A percentile compares a stretch with the other conserved stretches of the same genome.
Evolutionary conservation across 2,113 vertebrate genomes (phyloP).

Genomic region (Mobula hypostoma): DNA sequence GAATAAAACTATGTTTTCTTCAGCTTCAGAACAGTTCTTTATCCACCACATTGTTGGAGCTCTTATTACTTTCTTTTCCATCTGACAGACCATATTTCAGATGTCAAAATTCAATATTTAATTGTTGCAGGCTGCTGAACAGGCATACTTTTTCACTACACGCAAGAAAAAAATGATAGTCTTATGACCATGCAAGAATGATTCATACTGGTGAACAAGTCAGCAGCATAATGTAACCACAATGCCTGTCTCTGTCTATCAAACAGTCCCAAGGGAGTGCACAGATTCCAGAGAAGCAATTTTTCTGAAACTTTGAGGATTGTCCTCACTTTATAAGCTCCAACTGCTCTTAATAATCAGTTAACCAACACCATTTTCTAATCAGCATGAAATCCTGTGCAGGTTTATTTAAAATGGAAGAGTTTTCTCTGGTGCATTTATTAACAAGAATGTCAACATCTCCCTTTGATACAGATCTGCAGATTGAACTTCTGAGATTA

Average conservation of each 20-base stretch:
- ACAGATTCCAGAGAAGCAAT: background rate
- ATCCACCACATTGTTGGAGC: background rate
- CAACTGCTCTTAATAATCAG: background rate
- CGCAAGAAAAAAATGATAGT: background rate
- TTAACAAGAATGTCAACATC: background rate
- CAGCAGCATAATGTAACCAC: background rate
- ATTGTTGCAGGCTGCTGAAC: conserved; percentile 28
- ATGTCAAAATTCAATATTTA: conserved; percentile 5
- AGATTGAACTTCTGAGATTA: background rate
- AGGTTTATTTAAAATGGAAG: background rate
- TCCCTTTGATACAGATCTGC: background rate
- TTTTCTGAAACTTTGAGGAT: background rate
- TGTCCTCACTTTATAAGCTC: background rate
- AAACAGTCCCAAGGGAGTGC: background rate
- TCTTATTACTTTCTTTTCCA: background rate
- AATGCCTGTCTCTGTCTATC: background rate
- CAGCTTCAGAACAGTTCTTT: background rate
- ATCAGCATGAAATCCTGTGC: background rate
- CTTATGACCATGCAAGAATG: conserved; percentile 8
- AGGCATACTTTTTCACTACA: background rate
- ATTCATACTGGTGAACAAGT: background rate
- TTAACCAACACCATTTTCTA: too few relatives aligned
- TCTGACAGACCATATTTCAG: conserved; percentile 25
- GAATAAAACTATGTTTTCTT: background rate
- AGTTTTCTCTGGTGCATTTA: background rate